Percentiles rank a stretch among this genome's conserved stretches.
Evolutionary conservation across 2,888 invertebrate genomes (phyloP).

Genomic region (Microdon myrmicae): DNA sequence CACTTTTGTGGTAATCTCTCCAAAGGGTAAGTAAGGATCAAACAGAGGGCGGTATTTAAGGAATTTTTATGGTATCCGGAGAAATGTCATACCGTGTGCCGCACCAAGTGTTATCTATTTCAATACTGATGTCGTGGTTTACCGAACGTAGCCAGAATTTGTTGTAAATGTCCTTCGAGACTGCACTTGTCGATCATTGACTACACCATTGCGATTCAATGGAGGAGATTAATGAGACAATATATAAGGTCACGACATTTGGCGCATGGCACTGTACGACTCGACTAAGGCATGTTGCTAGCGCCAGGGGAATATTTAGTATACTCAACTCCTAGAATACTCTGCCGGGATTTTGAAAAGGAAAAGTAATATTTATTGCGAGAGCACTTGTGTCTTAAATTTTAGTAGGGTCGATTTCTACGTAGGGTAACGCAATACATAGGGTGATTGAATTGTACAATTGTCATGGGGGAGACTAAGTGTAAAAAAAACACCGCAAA

Average conservation of each 20-base stretch:
- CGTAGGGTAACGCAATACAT: too few species aligned
- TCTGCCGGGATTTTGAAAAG: too few species aligned
- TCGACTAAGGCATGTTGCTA: slow-evolving; percentile 8
- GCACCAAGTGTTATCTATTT: slow-evolving; percentile 20
- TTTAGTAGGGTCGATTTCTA: too few species aligned
- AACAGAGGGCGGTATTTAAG: slow-evolving; percentile 24
- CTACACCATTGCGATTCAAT: slow-evolving; percentile 24
- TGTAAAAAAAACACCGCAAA: too few species aligned
- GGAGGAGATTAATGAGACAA: slow-evolving; percentile 34
- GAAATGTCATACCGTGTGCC: slow-evolving; percentile 40
- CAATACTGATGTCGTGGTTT: slow-evolving; percentile 4
- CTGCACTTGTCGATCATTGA: slow-evolving; percentile 35
- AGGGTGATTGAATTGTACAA: too few species aligned
- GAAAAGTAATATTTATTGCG: too few species aligned
- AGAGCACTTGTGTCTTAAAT: too few species aligned
- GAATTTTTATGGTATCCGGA: slow-evolving; percentile 50
- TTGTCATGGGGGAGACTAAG: too few species aligned
- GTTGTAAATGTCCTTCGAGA: slow-evolving; percentile 6
- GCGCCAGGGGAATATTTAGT: too few species aligned
- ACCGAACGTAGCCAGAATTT: not conserved
- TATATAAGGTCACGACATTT: slow-evolving; percentile 38
- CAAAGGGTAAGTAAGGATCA: slow-evolving; percentile 38
- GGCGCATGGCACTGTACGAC: slow-evolving; percentile 20
- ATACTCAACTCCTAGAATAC: too few species aligned
- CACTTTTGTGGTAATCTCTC: slow-evolving; percentile 8